Conservation (phyloP, 2,113 vertebrate genomes). For the Lepidothrix coronata region DNA sequence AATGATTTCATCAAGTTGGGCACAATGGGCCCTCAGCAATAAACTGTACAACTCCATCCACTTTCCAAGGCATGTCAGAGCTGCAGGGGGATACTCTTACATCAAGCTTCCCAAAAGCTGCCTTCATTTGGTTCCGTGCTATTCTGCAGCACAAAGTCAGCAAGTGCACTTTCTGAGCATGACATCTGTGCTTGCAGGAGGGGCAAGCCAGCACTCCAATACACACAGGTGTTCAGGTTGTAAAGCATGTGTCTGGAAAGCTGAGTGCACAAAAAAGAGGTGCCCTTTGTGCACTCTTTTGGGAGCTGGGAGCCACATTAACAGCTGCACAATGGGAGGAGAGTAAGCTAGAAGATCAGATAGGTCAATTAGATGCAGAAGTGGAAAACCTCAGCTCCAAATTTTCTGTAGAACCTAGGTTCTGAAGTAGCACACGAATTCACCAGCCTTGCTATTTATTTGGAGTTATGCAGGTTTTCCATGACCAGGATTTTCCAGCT, state of each 20-base stretch:
- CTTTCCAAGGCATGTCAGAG: not conserved
- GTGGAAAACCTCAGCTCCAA: not conserved
- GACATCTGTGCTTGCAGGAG: conserved; percentile 8
- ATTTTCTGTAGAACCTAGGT: not conserved
- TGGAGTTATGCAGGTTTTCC: not conserved
- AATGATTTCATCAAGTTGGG: not conserved
- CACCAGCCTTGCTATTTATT: not conserved
- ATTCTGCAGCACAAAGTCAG: not conserved
- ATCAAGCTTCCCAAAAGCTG: not conserved
- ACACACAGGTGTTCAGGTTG: not conserved
- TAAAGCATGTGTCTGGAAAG: not conserved
- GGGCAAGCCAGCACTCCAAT: not conserved
- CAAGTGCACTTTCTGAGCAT: not conserved
- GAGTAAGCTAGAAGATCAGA: not conserved
- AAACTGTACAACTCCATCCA: not conserved
- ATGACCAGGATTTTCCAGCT: conserved; percentile 4
- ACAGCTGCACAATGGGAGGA: not conserved
- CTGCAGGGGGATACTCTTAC: not conserved
- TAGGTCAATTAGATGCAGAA: conserved; percentile 27
- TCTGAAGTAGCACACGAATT: not conserved
- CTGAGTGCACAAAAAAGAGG: conserved; percentile 18
- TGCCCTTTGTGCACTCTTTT: not conserved
- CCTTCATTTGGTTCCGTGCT: not conserved
- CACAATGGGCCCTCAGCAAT: not conserved
- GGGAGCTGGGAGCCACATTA: not conserved